Evolutionary conservation across 2,888 invertebrate genomes (phyloP), one percentile per base, ranked within the genome.

Genomic region (Hoplodrina blanda): DNA sequence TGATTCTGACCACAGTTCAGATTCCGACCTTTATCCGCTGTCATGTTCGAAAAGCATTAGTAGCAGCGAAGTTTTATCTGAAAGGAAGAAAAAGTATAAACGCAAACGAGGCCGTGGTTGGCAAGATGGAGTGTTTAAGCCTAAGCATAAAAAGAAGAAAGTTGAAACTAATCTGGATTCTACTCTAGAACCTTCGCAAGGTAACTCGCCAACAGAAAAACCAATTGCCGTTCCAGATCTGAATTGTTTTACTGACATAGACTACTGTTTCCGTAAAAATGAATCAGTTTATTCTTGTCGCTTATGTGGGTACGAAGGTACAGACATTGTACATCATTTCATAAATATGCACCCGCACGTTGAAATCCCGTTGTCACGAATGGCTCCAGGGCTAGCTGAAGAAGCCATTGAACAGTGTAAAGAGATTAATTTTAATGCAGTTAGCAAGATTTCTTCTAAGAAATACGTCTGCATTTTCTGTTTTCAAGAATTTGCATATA

Each of bases 311-410:
- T 97, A 96, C 82, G 90, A 84, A 20, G 97, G 97, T 0, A 95
- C 93, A 76, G 96, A 96, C 68, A 97, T 98, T 53, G 97, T 97
- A 0, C 93, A 96, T 52, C 98, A 98, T 93, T 98, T 97, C 84
- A 96, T 96, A 82, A 91, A 92, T n/a, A 88, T 91, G 52, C 98
- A 98, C 89, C 96, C 97, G 0, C 96, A 96, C 44, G 93, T 94
- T n/a, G 97, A 97, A 91, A 96, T 97, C 17, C 93, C 97, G 20
- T 94, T 97, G 60, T 97, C 97, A 1, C 94, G 97, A 65, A 91
- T 97, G 78, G 91, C 96, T 13, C 92, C 95, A 1, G 83, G 90
- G 11, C 92, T 95, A 50, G 97, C 97, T 0, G 90, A 92, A 62
- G 90, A 93, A 62, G 97, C 97, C 0, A 96, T 97, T 55, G 92